Conservation (phyloP, 2,113 vertebrate species). For the Rostratula benghalensis region DNA sequence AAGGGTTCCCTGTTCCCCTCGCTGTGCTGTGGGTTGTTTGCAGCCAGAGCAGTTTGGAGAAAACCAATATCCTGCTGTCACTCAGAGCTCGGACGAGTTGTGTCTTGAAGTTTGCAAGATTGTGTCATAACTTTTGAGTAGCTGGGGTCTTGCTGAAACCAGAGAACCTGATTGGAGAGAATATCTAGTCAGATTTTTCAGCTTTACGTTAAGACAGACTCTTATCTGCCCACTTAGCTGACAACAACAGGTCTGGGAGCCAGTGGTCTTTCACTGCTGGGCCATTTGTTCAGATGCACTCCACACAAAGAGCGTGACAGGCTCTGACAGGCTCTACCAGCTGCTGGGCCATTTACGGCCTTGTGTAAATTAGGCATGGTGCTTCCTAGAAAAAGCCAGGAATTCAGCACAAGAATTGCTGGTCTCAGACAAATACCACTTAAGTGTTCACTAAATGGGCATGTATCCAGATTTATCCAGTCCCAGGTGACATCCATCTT, state of each 20-base stretch:
- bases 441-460: background rate
- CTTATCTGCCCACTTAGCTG: background rate
- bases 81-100: background rate
- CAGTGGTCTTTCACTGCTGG: background rate
- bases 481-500: background rate
- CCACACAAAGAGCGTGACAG: rapidly evolving
- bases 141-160: background rate
- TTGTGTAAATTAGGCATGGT: background rate
- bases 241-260: background rate
- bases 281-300: background rate
- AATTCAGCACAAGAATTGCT: background rate
- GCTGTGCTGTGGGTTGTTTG: background rate
- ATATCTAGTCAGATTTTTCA: slow-evolving; percentile 8
- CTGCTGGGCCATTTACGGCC: background rate
- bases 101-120: background rate
- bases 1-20: background rate
- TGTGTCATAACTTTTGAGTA: background rate
- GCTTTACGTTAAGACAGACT: background rate
- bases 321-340: background rate
- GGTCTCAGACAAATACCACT: background rate
- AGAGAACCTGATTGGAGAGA: background rate
- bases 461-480: background rate
- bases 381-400: slow-evolving; percentile 7
- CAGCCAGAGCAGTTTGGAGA: background rate
- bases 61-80: slow-evolving; percentile 20